These are phyloP conservation scores for Choristoneura rosaceana DNA, from an alignment of 2,888 invertebrate genomes.

Conservation along the genomic window DNA sequence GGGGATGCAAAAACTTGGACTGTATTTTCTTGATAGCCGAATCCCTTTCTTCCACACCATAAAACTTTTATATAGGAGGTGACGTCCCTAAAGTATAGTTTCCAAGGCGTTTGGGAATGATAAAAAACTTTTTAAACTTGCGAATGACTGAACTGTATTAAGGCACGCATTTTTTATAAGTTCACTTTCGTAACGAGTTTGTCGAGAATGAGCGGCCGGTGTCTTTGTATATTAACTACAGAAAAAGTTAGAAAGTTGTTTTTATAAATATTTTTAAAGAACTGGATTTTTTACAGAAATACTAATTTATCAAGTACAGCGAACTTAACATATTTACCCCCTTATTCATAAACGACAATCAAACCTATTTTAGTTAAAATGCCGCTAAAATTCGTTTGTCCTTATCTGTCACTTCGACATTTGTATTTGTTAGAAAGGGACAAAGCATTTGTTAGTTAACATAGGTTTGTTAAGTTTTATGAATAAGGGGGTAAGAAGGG, in stretches of 20 bases:
- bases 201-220: conserved; percentile 2
- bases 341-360: too few relatives aligned
- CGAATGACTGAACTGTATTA: conserved; percentile 61
- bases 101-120: conserved; percentile 65
- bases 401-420: too few relatives aligned
- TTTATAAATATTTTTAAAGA: not conserved
- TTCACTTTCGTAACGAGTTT: conserved; percentile 44
- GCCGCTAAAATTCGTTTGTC: too few relatives aligned
- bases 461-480: too few relatives aligned
- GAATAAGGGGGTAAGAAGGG: too few relatives aligned
- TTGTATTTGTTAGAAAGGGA: too few relatives aligned
- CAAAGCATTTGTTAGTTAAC: too few relatives aligned
- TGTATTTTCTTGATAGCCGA: conserved; percentile 73
- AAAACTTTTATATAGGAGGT: conserved; percentile 78
- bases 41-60: conserved; percentile 80
- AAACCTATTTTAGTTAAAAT: too few relatives aligned
- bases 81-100: conserved; percentile 77
- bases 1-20: conserved; percentile 72
- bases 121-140: conserved; percentile 66
- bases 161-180: conserved; percentile 52
- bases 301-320: too few relatives aligned
- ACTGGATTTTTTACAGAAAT: not conserved
- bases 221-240: not conserved
- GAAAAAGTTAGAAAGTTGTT: not conserved
- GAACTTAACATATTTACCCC: too few relatives aligned